phyloP scores from a whole-genome alignment of 2,888 invertebrate genomes.

The Drosophila antonietae region DNA sequence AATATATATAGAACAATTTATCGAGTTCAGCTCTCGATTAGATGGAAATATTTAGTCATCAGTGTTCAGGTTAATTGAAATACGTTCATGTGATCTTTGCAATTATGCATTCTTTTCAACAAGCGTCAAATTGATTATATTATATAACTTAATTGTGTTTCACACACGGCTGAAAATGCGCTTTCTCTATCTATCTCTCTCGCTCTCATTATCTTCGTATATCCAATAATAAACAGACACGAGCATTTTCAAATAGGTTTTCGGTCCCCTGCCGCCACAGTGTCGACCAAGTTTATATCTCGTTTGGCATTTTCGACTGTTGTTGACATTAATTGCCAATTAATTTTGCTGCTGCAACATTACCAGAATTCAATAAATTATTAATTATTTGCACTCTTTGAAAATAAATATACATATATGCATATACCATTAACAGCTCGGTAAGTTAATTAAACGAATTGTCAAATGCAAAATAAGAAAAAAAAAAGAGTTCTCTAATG shows the following conservation, averaged over 20 bases:
- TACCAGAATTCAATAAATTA: slow-evolving; percentile 51
- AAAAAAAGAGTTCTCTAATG: neutral
- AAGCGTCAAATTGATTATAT: slow-evolving; percentile 41
- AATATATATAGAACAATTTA: neutral
- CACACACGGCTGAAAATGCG: neutral
- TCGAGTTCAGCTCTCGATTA: neutral
- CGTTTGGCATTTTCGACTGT: slow-evolving; percentile 24
- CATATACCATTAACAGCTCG: neutral
- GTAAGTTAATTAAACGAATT: slow-evolving; percentile 13
- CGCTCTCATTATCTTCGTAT: slow-evolving; percentile 10
- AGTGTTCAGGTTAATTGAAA: slow-evolving; percentile 9
- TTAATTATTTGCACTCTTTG: slow-evolving; percentile 19
- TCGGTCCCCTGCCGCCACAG: neutral
- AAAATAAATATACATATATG: slow-evolving; percentile 6
- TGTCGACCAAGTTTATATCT: slow-evolving; percentile 12
- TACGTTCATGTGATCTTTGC: slow-evolving; percentile 31
- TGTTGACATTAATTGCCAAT: slow-evolving; percentile 67
- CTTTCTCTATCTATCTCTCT: no score
- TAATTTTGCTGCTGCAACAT: slow-evolving; percentile 58
- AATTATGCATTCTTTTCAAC: slow-evolving; percentile 41
- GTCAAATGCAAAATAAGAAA: neutral
- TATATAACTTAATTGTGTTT: slow-evolving; percentile 51
- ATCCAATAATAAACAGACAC: slow-evolving; percentile 37
- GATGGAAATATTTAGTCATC: neutral
- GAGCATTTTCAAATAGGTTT: slow-evolving; percentile 24